phyloP scores from a whole-genome alignment of 2,888 invertebrate genomes.

The Melinopterus prodromus region DNA sequence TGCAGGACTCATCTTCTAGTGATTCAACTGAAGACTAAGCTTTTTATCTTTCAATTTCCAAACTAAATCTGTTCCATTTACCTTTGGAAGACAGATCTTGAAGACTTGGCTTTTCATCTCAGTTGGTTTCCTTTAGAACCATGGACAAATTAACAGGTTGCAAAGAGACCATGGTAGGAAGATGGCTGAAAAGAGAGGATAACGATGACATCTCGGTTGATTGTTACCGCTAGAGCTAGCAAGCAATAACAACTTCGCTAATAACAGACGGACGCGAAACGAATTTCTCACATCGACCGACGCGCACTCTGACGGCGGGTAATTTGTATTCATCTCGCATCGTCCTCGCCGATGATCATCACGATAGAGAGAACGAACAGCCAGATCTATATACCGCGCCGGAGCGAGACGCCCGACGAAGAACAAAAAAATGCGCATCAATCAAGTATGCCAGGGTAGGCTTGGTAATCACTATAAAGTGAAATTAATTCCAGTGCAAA shows the following conservation, averaged over 20 bases:
- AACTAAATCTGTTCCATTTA: no score
- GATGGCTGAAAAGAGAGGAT: neutral
- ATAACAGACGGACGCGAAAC: constrained; percentile 4
- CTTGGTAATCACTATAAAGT: constrained; percentile 4
- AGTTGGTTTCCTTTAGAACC: neutral
- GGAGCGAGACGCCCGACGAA: neutral
- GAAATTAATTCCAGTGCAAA: constrained; percentile 4
- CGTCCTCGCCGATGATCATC: neutral
- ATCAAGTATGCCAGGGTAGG: neutral
- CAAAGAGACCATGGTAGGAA: neutral
- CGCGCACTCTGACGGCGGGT: constrained; percentile 4
- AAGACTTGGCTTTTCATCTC: no score
- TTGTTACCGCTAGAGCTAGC: neutral
- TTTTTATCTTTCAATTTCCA: no score
- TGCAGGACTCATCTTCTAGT: no score
- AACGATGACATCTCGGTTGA: constrained; percentile 4
- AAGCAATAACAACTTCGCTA: neutral
- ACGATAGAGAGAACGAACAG: neutral
- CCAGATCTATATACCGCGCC: neutral
- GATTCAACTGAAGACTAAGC: no score
- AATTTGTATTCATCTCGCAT: neutral
- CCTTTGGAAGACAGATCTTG: no score
- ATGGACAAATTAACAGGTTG: neutral
- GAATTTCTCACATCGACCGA: constrained; percentile 4
- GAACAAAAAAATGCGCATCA: neutral